Percentiles rank a stretch among this genome's conserved stretches.
Conservation (phyloP, 2,888 invertebrate species). For the Cerastis rubricosa region DNA sequence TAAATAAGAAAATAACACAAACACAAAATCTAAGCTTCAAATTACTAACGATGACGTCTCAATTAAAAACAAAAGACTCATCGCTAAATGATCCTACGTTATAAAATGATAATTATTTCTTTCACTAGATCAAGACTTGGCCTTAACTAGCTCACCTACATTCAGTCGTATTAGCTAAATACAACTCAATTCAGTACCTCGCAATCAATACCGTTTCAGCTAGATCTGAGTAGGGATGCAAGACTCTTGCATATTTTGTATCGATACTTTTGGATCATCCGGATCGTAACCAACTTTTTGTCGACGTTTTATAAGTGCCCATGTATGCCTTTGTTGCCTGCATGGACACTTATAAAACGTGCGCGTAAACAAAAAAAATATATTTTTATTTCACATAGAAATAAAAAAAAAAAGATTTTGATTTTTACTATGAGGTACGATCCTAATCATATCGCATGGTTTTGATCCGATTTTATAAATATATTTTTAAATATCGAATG, state of each 20-base stretch:
- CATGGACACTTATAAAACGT: too few species aligned
- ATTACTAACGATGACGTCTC: constrained; percentile 36
- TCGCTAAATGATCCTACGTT: constrained; percentile 13
- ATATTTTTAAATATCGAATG: neutral
- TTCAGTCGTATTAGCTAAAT: constrained; percentile 58
- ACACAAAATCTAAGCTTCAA: constrained; percentile 20
- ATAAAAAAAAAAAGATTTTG: too few species aligned
- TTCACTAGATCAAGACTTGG: neutral
- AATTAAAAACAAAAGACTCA: constrained; percentile 41
- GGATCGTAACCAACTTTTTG: too few species aligned
- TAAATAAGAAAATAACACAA: constrained; percentile 16
- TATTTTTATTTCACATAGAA: too few species aligned
- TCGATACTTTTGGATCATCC: neutral
- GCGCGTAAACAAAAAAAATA: too few species aligned
- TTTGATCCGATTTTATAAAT: neutral
- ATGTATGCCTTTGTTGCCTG: too few species aligned
- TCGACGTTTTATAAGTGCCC: too few species aligned
- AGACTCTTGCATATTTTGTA: neutral
- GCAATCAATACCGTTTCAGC: constrained; percentile 75
- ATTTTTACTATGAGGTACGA: too few species aligned
- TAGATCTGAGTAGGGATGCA: constrained; percentile 44
- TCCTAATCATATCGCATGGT: neutral
- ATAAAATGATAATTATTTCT: constrained; percentile 25
- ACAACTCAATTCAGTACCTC: constrained; percentile 67
- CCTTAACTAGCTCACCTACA: constrained; percentile 43